phyloP scores from a whole-genome alignment of 2,797 vertebrate genomes.

The Notoglanidium macrostoma region DNA sequence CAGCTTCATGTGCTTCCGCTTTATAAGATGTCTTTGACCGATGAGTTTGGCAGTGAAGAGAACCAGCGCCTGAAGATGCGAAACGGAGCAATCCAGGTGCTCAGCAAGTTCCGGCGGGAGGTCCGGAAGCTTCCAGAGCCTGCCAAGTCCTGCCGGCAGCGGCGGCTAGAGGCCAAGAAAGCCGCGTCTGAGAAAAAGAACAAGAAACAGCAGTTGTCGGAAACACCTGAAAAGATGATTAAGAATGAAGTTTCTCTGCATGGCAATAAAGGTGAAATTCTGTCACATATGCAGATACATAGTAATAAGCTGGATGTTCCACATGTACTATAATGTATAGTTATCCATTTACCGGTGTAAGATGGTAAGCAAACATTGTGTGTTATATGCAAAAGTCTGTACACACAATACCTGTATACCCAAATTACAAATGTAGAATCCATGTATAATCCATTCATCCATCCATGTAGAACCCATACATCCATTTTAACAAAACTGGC shows the following conservation, averaged over 20 bases:
- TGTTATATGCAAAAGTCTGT: not conserved
- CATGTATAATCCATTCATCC: too few relatives aligned
- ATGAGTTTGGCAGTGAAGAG: slow-evolving; percentile 93
- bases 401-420: not conserved
- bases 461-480: too few relatives aligned
- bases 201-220: slow-evolving; percentile 84
- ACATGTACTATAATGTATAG: not conserved
- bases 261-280: slow-evolving; percentile 75
- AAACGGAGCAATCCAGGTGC: slow-evolving; percentile 91
- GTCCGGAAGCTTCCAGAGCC: slow-evolving; percentile 93
- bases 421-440: too few relatives aligned
- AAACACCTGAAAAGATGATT: slow-evolving; percentile 85
- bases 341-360: not conserved
- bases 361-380: slow-evolving; percentile 10
- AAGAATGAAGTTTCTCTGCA: slow-evolving; percentile 70
- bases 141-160: slow-evolving; percentile 94
- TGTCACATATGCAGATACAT: not conserved
- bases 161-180: slow-evolving; percentile 91
- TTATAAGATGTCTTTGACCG: slow-evolving; percentile 86
- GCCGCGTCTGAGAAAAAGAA: slow-evolving; percentile 93
- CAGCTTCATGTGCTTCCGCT: slow-evolving; percentile 96
- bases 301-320: not conserved
- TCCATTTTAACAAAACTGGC: not conserved
- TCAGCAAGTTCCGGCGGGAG: slow-evolving; percentile 88
- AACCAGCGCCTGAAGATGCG: slow-evolving; percentile 88